Base-by-base conservation (phyloP, 1,140 invertebrate species). In the Lepidostoma basale region DNA sequence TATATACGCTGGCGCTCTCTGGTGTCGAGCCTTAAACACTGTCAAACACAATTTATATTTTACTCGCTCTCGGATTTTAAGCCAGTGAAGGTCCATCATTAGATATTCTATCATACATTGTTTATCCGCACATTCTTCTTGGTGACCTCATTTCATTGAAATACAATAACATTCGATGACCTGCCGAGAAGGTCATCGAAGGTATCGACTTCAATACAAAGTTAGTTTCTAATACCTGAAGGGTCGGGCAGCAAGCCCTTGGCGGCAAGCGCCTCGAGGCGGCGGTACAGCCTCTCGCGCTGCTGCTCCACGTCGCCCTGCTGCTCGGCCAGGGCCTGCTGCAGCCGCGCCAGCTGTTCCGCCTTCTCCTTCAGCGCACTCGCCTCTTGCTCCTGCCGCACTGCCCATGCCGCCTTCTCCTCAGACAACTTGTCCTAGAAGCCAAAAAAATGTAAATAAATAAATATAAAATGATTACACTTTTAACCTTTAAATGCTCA, bases 241-340 rank as follows among this genome's bases (percentile, higher is more conserved):
- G 54, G 30, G 36, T 73, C 70, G 0, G 49, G 20, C 10, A 89
- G 73, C 20, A 93, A 84, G 2, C 91, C 91, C 75, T 92, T 89
- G 60, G 85, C 88, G 30, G 89, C 88, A 0, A 95, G 81, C 23
- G 89, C 84, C 74, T 96, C 92, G 74, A 95, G 85, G 76, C 93
- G 88, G 26, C 92, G 79, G 77, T 94, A 96, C 10, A 97, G 81
- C 68, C 94, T 89, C 75, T 97, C 94, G 8, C 94, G 78, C 78
- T 97, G 94, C 72, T 95, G 90, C 12, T 86, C 88, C 10, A 96
- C 88, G 75, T 96, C 94, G 33, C 88, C 87, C 77, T 95, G 90
- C 72, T 95, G 91, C 9, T 86, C 84, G 10, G 86, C 75, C 83
- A 88, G 36, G 77, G 84, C 76, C 44, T 77, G 74, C 6, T 81